Evolutionary conservation across 2,797 vertebrate species (phyloP).

Genomic region (Perdix hodgsoniae): DNA sequence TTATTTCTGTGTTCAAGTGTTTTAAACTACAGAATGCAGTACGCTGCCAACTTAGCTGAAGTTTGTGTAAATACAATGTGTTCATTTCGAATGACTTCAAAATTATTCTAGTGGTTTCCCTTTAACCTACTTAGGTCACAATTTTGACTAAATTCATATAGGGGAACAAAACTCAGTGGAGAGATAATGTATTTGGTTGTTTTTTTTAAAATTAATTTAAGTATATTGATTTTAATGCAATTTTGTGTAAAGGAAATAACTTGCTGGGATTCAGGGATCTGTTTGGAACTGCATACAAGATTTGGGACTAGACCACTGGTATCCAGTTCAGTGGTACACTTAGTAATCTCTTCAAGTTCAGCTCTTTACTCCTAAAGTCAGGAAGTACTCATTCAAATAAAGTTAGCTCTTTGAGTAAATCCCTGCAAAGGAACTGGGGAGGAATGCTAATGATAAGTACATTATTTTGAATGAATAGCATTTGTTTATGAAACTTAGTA

Average conservation of each 20-base stretch:
- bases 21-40: neutral
- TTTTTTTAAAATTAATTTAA: neutral
- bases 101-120: neutral
- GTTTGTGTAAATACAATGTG: neutral
- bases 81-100: neutral
- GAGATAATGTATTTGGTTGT: neutral
- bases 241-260: neutral
- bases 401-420: neutral
- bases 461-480: neutral
- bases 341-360: neutral
- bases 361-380: neutral
- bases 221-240: neutral
- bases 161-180: neutral
- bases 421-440: neutral
- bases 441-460: neutral
- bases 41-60: neutral
- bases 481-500: neutral
- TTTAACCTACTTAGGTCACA: neutral
- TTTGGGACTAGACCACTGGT: fast-evolving
- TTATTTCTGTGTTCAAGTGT: neutral
- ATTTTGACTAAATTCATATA: neutral
- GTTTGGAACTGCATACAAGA: neutral
- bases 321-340: neutral
- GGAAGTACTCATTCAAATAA: neutral
- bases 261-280: neutral